Evolutionary conservation across 2,888 invertebrate species (phyloP), one percentile per base, ranked within the genome.

Genomic region (Eledona agricola): DNA sequence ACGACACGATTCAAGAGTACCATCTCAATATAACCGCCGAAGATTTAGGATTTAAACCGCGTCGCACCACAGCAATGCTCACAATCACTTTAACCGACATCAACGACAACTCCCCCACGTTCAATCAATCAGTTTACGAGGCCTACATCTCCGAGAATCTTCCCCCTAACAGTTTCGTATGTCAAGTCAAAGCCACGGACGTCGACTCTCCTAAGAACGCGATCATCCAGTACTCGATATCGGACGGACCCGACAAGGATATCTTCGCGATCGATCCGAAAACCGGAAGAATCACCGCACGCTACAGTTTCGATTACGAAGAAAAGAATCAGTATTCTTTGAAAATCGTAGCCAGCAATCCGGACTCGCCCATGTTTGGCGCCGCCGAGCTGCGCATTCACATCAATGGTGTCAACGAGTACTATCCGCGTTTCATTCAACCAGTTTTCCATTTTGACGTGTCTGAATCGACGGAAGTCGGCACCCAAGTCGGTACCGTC

Each of bases 401-500:
- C 65, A 85, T 95, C 16, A 88, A 89, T 0, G 93, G 94, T 0
- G 86, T 90, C 0, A 95, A 95, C 72, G 94, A 95, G 73, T 94
- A 84, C 67, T 93, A 88, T 72, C 94, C 94, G 0, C 86, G 88
- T 67, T 95, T 95, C 71, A 80, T 90, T 43, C 92, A 93, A 72
- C 89, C 93, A 0, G 92, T 91, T 1, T 95, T 94, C 73, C 92
- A 93, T 72, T 92, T 93, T 71, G 93, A 93, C 67, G 92, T 96
- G 0, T 94, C 94, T 10, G 96, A 96, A 78, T 93, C 93, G 15
- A 91, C 93, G 0, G 87, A 87, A 63, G 85, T 93, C 29, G 93
- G 93, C 16, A 89, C 89, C 1, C 85, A 86, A 45, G 90, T 96
- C 19, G 96, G 96, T 1, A 82, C 85, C 3, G 87, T 95, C 55